Percentiles rank a stretch among this genome's conserved stretches.
Evolutionary conservation across 1,140 invertebrate species (phyloP).

Genomic region (Charaxes varanes): DNA sequence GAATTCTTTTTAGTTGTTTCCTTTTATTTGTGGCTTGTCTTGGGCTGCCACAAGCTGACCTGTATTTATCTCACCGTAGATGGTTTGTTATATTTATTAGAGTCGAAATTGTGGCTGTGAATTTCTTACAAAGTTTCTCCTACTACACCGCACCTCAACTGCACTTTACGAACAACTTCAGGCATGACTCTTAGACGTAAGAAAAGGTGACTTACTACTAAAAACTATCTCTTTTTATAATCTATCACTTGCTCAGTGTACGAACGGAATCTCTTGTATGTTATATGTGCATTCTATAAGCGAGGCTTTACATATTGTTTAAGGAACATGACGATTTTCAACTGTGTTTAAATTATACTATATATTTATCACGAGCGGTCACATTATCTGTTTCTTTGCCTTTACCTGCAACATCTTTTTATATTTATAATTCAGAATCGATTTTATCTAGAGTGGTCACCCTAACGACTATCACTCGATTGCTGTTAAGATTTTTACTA

Average conservation of each 20-base stretch:
- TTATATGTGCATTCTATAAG: slow-evolving; percentile 51
- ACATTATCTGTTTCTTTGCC: slow-evolving; percentile 53
- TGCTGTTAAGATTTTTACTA: slow-evolving; percentile 20
- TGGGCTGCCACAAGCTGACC: slow-evolving; percentile 33
- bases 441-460: slow-evolving; percentile 12
- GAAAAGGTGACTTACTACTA: slow-evolving; percentile 77
- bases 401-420: slow-evolving; percentile 34
- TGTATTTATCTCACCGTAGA: slow-evolving; percentile 33
- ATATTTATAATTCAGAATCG: slow-evolving; percentile 15
- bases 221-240: slow-evolving; percentile 71
- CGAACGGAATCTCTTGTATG: slow-evolving; percentile 39
- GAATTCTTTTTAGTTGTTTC: slow-evolving; percentile 32
- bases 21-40: slow-evolving; percentile 40
- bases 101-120: slow-evolving; percentile 69
- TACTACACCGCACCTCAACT: slow-evolving; percentile 46
- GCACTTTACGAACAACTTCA: slow-evolving; percentile 41
- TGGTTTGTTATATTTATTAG: slow-evolving; percentile 44
- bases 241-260: slow-evolving; percentile 50
- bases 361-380: slow-evolving; percentile 40
- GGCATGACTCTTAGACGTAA: slow-evolving; percentile 54
- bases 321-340: slow-evolving; percentile 25
- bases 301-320: slow-evolving; percentile 55
- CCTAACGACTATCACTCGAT: slow-evolving; percentile 18
- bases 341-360: slow-evolving; percentile 27
- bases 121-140: slow-evolving; percentile 50